Conservation (phyloP, 30 jellyfish, hydroid and myxozoan species). For the Cassiopea xamachana region DNA sequence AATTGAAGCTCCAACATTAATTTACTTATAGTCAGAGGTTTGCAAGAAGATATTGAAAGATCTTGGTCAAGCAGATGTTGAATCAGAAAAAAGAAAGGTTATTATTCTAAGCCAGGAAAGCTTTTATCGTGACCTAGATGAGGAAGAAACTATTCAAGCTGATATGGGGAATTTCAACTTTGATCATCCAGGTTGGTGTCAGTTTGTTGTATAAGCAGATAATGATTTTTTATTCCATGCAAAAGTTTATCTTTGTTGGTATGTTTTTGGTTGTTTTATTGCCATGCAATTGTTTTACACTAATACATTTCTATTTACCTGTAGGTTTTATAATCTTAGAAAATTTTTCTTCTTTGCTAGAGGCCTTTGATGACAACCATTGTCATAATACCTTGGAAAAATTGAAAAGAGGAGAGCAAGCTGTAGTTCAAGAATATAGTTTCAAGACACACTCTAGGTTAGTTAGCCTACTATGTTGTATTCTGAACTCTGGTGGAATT, state of each 20-base stretch:
- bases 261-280: too few relatives aligned
- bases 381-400: conserved; percentile 63
- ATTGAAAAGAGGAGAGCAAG: conserved; percentile 80
- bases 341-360: conserved; percentile 9
- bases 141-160: conserved; percentile 85
- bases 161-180: conserved; percentile 81
- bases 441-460: conserved; percentile 85
- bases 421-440: conserved; percentile 78
- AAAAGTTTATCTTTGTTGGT: too few relatives aligned
- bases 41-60: conserved; percentile 84
- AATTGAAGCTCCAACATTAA: too few relatives aligned
- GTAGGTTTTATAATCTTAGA: too few relatives aligned
- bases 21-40: conserved; percentile 71
- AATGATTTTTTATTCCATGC: too few relatives aligned
- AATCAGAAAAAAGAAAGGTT: conserved; percentile 74
- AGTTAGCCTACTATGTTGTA: neutral
- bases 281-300: too few relatives aligned
- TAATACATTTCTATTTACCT: too few relatives aligned
- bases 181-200: conserved; percentile 92
- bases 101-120: conserved; percentile 86
- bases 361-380: conserved; percentile 90
- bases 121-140: conserved; percentile 86
- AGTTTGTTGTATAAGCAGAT: neutral
- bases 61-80: conserved; percentile 73
- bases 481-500: too few relatives aligned